Base-by-base conservation (phyloP, 2,797 vertebrate genomes). In the Aplochiton taeniatus region DNA sequence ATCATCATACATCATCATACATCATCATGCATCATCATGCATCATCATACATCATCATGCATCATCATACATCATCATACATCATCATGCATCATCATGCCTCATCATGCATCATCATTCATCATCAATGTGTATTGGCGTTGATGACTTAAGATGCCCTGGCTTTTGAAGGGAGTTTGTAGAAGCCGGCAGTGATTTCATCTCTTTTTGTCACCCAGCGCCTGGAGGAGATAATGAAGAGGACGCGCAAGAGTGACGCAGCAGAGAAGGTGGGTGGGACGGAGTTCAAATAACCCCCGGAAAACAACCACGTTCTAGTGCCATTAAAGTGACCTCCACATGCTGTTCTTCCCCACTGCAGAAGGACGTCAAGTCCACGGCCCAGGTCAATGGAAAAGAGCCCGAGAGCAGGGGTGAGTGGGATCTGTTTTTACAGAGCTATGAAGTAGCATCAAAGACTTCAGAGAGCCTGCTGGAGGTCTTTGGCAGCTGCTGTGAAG, bases 161-260 rank as follows among this genome's bases (percentile, higher is more conserved):
- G 2, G 31, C 31, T 31, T n/a, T 31, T 31, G 31, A 31, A 31
- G 31, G 31, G 31, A 31, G 31, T 31, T 31, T 52, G 50, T 17
- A 52, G 13, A 11, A 45, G 11, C 18, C 11, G 41, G 44, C 58
- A 17, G 61, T 45, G 31, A 64, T 11, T 49, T 58, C 42, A 49
- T 76, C n/a, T 73, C 11, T 70, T 41, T 82, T 51, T 82, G 57
- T 54, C 69, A 56, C 66, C 4, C 90, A 99, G 97, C 95, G 97
- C 55, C 92, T 98, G 12, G 97, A 98, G 71, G 95, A 98, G 88
- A 98, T 99, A 75, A 99, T 99, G 97, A 98, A 98, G 90, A 94
- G 97, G 83, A 99, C 97, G 0, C 93, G 97, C 48, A 98, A 94
- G 73, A 94, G 95, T 0, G 96, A 98, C 0, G 69, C 84, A 4